Conservation (phyloP, 2,797 vertebrate genomes). For the Smutsia temminckii region DNA sequence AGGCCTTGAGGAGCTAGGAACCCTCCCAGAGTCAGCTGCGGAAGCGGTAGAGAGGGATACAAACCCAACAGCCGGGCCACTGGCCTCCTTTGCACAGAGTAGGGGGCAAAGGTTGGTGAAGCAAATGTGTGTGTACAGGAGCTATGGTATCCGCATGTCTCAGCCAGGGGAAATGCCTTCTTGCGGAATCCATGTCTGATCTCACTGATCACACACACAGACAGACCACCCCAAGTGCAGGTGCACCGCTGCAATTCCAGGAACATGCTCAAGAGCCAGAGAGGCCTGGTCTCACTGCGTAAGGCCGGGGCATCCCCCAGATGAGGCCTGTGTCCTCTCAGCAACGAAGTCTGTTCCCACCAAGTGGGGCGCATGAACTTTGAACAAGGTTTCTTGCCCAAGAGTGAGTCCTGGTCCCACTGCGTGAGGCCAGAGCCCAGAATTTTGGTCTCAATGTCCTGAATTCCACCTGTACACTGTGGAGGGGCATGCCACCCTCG, state of each 20-base stretch:
- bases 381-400: background rate
- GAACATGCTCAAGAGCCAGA: background rate
- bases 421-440: no score
- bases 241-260: no score
- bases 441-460: background rate
- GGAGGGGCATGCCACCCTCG: background rate
- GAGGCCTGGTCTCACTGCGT: background rate
- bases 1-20: background rate
- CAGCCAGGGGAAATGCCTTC: background rate
- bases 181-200: background rate
- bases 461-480: background rate
- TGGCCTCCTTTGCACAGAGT: background rate
- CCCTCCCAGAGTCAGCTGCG: background rate
- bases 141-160: accelerated
- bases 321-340: background rate
- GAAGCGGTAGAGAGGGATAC: no score
- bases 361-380: background rate
- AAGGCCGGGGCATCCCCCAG: background rate
- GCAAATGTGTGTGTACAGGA: accelerated
- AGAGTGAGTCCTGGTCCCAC: background rate
- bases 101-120: no score
- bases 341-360: background rate
- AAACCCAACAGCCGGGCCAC: background rate
- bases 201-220: background rate
- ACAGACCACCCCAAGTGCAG: background rate